Evolutionary conservation across 1,140 invertebrate genomes (phyloP), one percentile per base, ranked within the genome.

Genomic region (Eufriesea mexicana): DNA sequence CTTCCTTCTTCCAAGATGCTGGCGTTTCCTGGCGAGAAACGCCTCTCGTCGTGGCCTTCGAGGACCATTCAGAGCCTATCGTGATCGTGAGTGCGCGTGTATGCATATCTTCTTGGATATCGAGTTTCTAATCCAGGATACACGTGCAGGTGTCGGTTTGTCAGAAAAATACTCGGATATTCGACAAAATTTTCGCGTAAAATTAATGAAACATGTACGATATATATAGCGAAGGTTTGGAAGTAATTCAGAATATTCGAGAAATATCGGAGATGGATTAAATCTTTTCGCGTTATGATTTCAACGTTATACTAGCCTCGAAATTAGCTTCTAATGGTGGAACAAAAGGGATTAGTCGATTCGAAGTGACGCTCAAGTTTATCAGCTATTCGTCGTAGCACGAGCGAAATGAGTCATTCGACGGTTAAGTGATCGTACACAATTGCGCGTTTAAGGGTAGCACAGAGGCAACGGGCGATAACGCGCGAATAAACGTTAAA

Each of bases 401-500:
- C 47, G 5, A 5, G 2, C 9, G 25, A 66, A 64, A 49, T 67
- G 72, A 81, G 57, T 74, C 79, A 51, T 75, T 55, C 49, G 1
- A 16, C 20, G 14, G 28, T 83, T 57, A 82, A 76, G 20, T 10
- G 79, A 81, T 81, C 61, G 61, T 66, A 66, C 49, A 74, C 49
- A 74, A 66, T 47, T 25, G 5, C n/a, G 28, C 18, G 61, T 54
- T 66, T 51, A 75, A 66, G 62, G 35, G 54, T 8, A 42, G 51
- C 62, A 57, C 25, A 42, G 49, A 20, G 62, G 64, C 45, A 61
- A 72, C 62, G 25, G 49, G 67, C 74, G 64, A 82, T 89, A 84
- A 82, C 55, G 82, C 23, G 42, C 61, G 71, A 87, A 88, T 88
- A 68, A 89, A 88, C 67, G 87, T 86, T 85, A 83, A 89, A 78